phyloP scores from a whole-genome alignment of 2,888 invertebrate genomes.

The Laothoe populi region DNA sequence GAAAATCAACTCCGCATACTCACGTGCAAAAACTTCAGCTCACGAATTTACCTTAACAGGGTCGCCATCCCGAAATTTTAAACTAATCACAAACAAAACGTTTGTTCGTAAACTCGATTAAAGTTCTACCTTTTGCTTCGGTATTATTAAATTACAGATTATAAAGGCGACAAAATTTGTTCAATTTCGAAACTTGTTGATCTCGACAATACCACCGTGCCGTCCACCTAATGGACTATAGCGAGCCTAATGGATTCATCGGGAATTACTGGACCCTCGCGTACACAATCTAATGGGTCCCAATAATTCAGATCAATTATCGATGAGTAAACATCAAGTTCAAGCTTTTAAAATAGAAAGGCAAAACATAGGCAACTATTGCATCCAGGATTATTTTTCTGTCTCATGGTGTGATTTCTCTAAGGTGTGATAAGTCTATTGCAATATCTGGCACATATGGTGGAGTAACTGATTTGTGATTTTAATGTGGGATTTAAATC shows the following conservation, averaged over 20 bases:
- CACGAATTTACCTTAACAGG: too few species aligned
- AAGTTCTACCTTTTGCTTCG: conserved; percentile 25
- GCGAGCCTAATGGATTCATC: conserved; percentile 31
- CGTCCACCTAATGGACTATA: conserved; percentile 36
- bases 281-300: conserved; percentile 9
- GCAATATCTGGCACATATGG: too few species aligned
- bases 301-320: conserved; percentile 19
- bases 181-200: conserved; percentile 31
- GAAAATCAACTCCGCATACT: too few species aligned
- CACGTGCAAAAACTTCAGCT: background rate
- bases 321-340: conserved; percentile 2
- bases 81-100: conserved; percentile 28
- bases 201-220: conserved; percentile 40
- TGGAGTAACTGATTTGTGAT: too few species aligned
- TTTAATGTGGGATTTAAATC: too few species aligned
- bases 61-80: background rate
- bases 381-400: too few species aligned
- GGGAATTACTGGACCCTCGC: conserved; percentile 22
- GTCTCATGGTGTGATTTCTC: too few species aligned
- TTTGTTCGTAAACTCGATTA: conserved; percentile 27
- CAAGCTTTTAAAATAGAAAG: background rate
- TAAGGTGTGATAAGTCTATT: too few species aligned
- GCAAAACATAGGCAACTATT: too few species aligned
- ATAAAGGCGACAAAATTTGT: conserved; percentile 23
- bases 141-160: conserved; percentile 29